A percentile compares a stretch with the other conserved stretches of the same genome.
These are phyloP conservation scores for Hylaeus volcanicus DNA, from an alignment of 1,140 invertebrate genomes.

Conservation along the genomic window DNA sequence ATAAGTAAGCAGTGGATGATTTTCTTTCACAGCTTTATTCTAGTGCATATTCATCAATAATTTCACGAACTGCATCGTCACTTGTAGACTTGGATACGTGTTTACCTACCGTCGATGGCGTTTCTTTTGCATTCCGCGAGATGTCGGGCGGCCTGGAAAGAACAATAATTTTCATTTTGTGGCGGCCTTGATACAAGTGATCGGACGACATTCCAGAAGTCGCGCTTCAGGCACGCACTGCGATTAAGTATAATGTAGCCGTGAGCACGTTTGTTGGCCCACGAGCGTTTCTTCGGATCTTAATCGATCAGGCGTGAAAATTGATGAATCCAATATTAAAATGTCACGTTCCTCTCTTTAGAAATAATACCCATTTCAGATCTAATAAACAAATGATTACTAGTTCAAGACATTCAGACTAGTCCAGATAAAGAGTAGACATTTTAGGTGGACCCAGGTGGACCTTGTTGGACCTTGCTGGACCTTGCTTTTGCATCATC, in stretches of 20 bases:
- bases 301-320: conserved; percentile 1
- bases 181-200: conserved; percentile 76
- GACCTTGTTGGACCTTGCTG: too few species aligned
- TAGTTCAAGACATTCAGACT: neutral
- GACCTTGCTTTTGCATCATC: too few species aligned
- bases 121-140: conserved; percentile 45
- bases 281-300: conserved; percentile 4
- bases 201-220: conserved; percentile 76
- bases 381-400: neutral
- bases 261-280: conserved; percentile 31
- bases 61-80: neutral
- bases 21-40: neutral
- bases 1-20: neutral
- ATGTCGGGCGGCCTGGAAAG: conserved; percentile 52
- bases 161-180: conserved; percentile 75
- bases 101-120: conserved; percentile 34
- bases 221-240: conserved; percentile 43
- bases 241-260: conserved; percentile 56
- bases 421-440: too few species aligned
- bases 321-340: neutral
- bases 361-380: too few species aligned
- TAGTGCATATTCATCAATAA: neutral
- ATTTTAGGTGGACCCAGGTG: too few species aligned
- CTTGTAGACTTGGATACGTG: neutral
- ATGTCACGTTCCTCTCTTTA: too few species aligned